Conservation (phyloP, 2,888 invertebrate genomes). For the Orgyia antiqua region DNA sequence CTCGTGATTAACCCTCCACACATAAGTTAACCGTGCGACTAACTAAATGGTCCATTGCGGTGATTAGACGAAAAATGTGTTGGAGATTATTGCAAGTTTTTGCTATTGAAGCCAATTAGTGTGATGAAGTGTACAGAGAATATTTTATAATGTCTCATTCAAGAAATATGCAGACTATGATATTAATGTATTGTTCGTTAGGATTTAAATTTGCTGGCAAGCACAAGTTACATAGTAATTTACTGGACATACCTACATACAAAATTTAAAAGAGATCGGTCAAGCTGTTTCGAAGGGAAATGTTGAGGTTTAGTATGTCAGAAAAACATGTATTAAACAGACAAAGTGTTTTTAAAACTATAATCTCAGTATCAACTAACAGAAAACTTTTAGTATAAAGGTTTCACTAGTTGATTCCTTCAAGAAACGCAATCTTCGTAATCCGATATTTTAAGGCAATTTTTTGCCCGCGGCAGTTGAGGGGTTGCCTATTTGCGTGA, state of each 20-base stretch:
- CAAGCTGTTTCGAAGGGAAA: too few species aligned
- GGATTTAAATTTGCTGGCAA: too few species aligned
- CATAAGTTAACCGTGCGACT: slow-evolving; percentile 29
- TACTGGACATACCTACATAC: too few species aligned
- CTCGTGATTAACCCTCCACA: slow-evolving; percentile 51
- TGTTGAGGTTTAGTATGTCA: too few species aligned
- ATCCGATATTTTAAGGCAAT: slow-evolving; percentile 29
- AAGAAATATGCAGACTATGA: slow-evolving; percentile 3
- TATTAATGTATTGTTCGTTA: too few species aligned
- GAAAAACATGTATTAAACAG: too few species aligned
- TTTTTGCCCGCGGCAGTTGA: slow-evolving; percentile 25
- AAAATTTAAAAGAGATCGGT: too few species aligned
- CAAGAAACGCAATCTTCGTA: slow-evolving; percentile 34
- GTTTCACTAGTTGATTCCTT: slow-evolving; percentile 16
- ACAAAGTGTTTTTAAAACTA: too few species aligned
- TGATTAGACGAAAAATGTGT: slow-evolving; percentile 60
- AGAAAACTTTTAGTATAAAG: too few species aligned
- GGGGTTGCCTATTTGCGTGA: slow-evolving; percentile 11
- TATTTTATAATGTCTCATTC: slow-evolving; percentile 10
- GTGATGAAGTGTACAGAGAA: slow-evolving; percentile 14
- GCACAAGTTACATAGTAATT: too few species aligned
- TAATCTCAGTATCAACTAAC: too few species aligned
- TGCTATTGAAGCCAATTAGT: slow-evolving; percentile 23
- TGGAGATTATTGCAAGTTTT: slow-evolving; percentile 36
- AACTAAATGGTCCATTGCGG: slow-evolving; percentile 46